A percentile compares a stretch with the other conserved stretches of the same genome.
Evolutionary conservation across 2,113 vertebrate genomes (phyloP).

Genomic region (Corynorhinus townsendii): DNA sequence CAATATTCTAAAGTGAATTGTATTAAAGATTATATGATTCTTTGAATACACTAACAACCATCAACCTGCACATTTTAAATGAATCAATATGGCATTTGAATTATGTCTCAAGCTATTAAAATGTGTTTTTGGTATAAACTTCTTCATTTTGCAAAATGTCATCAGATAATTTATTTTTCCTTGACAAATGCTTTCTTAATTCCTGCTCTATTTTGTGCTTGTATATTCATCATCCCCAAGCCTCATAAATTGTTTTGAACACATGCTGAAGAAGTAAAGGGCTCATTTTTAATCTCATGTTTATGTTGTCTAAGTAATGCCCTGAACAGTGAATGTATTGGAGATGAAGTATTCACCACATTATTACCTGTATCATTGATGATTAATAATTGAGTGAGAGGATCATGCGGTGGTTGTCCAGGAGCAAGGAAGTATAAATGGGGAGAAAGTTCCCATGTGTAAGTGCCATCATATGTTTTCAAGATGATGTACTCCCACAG

Average conservation of each 20-base stretch:
- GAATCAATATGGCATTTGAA: not conserved
- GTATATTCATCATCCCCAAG: not conserved
- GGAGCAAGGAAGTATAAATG: slow-evolving; percentile 83
- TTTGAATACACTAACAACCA: not conserved
- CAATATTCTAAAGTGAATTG: not conserved
- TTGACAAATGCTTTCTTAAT: not conserved
- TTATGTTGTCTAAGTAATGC: not conserved
- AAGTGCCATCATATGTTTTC: slow-evolving; percentile 65
- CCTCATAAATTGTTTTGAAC: not conserved
- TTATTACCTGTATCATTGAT: slow-evolving; percentile 89
- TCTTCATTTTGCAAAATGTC: not conserved
- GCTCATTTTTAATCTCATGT: not conserved
- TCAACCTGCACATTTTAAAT: not conserved
- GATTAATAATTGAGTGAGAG: slow-evolving; percentile 85
- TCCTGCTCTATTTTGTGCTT: not conserved
- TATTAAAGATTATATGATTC: not conserved
- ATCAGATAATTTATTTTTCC: not conserved
- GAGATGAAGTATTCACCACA: not conserved
- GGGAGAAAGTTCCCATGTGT: slow-evolving; percentile 82
- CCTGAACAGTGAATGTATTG: not conserved
- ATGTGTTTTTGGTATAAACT: not conserved
- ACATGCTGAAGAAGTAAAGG: not conserved
- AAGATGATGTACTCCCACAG: slow-evolving; percentile 70
- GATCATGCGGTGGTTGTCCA: slow-evolving; percentile 73
- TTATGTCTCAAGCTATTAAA: not conserved